A percentile compares a stretch with the other conserved stretches of the same genome.
phyloP scores from a whole-genome alignment of 2,888 invertebrate genomes.

The Prosopocoilus inquinatus region DNA sequence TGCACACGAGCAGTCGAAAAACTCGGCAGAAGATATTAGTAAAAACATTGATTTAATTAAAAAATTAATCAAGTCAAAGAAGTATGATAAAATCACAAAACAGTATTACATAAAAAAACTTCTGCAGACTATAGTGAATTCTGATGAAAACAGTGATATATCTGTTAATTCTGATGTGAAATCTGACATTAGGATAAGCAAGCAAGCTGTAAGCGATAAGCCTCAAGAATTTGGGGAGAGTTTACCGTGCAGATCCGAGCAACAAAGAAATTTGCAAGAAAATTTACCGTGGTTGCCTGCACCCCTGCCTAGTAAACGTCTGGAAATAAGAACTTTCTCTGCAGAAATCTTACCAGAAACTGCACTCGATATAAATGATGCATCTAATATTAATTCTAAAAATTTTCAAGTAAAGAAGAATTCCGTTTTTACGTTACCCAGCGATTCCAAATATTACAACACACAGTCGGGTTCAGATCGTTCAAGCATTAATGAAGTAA shows the following conservation, averaged over 20 bases:
- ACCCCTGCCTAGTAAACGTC: not conserved
- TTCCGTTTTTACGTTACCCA: conserved; percentile 14
- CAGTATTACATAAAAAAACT: conserved; percentile 65
- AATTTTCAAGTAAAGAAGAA: conserved; percentile 3
- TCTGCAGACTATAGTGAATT: conserved; percentile 59
- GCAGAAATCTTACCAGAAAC: conserved; percentile 15
- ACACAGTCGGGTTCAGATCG: too few species aligned
- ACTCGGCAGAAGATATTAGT: conserved; percentile 60
- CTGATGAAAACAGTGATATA: conserved; percentile 50
- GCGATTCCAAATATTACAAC: not conserved
- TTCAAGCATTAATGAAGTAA: not conserved
- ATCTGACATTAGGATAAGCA: too few species aligned
- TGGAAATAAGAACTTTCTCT: conserved; percentile 17
- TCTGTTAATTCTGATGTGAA: conserved; percentile 8
- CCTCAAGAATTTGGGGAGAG: too few species aligned
- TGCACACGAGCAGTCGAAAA: conserved; percentile 28
- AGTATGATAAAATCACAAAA: conserved; percentile 60
- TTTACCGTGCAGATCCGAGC: not conserved
- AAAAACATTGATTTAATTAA: conserved; percentile 61
- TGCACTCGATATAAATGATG: not conserved
- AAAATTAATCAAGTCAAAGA: conserved; percentile 58
- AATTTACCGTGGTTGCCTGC: conserved; percentile 47
- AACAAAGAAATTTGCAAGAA: conserved; percentile 25
- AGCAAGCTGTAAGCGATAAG: too few species aligned
- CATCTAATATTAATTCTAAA: too few species aligned